Conservation (phyloP, 1,140 invertebrate species). For the Melanaphis sacchari region DNA sequence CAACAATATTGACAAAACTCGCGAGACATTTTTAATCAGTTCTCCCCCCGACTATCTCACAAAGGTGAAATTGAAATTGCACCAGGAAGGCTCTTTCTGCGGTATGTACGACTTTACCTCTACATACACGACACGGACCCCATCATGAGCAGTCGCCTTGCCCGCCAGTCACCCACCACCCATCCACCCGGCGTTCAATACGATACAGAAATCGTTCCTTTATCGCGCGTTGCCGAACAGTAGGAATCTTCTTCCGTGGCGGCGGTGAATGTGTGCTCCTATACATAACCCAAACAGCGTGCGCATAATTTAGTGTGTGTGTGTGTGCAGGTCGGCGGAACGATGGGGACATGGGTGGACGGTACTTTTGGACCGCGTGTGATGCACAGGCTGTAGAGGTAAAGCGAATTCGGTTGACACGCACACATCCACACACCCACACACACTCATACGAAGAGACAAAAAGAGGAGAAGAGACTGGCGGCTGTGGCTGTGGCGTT, state of each 20-base stretch:
- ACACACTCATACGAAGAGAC: neutral
- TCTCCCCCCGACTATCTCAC: no score
- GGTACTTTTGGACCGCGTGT: neutral
- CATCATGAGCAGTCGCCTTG: neutral
- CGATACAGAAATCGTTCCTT: neutral
- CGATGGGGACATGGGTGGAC: neutral
- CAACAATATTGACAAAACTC: neutral
- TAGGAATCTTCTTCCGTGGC: constrained; percentile 18
- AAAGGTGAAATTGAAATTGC: constrained; percentile 23
- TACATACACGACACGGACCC: no score
- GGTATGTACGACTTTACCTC: constrained; percentile 46
- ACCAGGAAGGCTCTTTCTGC: neutral
- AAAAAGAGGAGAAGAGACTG: constrained; percentile 32
- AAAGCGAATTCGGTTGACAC: constrained; percentile 17
- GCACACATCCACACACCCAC: no score
- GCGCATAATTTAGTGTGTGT: no score
- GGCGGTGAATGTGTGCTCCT: no score
- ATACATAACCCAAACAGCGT: neutral
- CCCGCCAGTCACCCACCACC: neutral
- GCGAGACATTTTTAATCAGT: constrained; percentile 49
- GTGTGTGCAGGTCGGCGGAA: neutral
- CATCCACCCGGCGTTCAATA: neutral
- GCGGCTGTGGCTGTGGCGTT: constrained; percentile 41
- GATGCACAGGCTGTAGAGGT: neutral
- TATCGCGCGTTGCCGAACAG: constrained; percentile 17